These are phyloP conservation scores for Stigmatopora nigra DNA, from an alignment of 2,113 vertebrate species.

Conservation along the genomic window DNA sequence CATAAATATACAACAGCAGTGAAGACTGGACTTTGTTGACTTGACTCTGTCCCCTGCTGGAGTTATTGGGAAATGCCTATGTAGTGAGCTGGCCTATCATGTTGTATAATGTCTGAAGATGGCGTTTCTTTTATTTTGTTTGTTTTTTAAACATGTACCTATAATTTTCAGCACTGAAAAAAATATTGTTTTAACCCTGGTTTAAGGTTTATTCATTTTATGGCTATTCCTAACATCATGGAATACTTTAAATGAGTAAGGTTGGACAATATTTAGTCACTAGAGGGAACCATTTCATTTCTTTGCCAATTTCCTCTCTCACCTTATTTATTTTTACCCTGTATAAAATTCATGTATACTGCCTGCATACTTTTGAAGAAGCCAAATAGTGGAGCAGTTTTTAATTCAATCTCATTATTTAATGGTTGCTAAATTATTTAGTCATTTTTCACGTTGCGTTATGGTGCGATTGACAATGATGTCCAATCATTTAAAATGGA, in stretches of 20 bases:
- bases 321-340: background rate
- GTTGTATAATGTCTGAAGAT: background rate
- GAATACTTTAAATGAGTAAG: background rate
- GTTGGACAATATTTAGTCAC: conserved; percentile 20
- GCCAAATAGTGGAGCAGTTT: background rate
- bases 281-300: conserved; percentile 38
- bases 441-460: too few species aligned
- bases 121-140: too few species aligned
- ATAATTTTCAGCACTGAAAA: too few species aligned
- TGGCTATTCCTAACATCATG: background rate
- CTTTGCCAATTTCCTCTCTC: background rate
- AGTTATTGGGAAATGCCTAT: conserved; percentile 12
- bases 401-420: background rate
- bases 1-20: conserved; percentile 41
- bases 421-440: background rate
- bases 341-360: background rate
- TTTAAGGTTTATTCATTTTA: too few species aligned
- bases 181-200: too few species aligned
- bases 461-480: too few species aligned
- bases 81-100: background rate
- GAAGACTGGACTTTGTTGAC: conserved; percentile 1
- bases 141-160: too few species aligned
- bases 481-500: too few species aligned
- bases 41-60: conserved; percentile 49
- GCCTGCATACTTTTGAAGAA: background rate